Conservation (phyloP, 2,888 invertebrate species). For the Herminia tarsipennalis region DNA sequence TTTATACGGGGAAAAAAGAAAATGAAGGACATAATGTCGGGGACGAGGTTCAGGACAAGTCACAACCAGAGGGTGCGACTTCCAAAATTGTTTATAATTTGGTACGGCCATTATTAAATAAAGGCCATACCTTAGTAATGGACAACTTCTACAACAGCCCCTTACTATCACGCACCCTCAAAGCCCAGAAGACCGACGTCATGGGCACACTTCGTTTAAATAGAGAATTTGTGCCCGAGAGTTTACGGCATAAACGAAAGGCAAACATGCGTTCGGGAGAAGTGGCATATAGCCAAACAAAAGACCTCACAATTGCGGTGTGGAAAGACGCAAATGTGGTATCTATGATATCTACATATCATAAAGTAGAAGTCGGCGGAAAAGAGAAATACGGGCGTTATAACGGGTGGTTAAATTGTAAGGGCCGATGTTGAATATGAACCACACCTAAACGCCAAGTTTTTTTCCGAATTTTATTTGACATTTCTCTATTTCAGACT, state of each 20-base stretch:
- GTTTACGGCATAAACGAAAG: slow-evolving; percentile 21
- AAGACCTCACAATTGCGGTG: slow-evolving; percentile 28
- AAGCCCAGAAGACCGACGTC: slow-evolving; percentile 28
- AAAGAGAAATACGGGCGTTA: slow-evolving; percentile 7
- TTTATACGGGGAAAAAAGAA: slow-evolving; percentile 12
- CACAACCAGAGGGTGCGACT: slow-evolving; percentile 32
- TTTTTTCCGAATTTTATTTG: too few relatives aligned
- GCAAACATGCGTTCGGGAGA: slow-evolving; percentile 25
- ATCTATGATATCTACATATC: slow-evolving; percentile 1
- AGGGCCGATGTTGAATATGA: too few relatives aligned
- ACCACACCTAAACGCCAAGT: too few relatives aligned
- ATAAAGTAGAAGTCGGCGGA: neutral
- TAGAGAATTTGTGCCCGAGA: slow-evolving; percentile 36
- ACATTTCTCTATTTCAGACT: too few relatives aligned
- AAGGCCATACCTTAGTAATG: slow-evolving; percentile 40
- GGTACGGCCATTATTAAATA: slow-evolving; percentile 26
- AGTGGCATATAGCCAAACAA: slow-evolving; percentile 26
- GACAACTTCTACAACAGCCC: slow-evolving; percentile 44
- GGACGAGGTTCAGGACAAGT: neutral
- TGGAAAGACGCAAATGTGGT: slow-evolving; percentile 24
- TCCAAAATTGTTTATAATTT: slow-evolving; percentile 29
- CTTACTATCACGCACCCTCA: slow-evolving; percentile 30
- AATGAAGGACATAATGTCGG: neutral
- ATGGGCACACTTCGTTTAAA: slow-evolving; percentile 37
- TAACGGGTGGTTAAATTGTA: too few relatives aligned